Conservation (phyloP, 2,888 invertebrate species). For the Chromoteleia sp. region DNA sequence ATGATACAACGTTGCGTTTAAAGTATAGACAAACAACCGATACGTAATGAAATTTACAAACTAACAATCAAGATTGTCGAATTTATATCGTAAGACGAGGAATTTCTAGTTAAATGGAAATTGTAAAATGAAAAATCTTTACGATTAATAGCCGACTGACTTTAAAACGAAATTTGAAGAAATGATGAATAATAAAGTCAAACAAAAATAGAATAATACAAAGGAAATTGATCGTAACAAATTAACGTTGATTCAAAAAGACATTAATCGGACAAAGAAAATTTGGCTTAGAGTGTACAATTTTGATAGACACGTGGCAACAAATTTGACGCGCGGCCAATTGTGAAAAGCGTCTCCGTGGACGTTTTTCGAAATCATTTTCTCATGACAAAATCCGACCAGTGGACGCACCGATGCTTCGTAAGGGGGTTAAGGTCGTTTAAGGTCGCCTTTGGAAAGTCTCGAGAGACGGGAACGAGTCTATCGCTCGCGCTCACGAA, state of each 20-base stretch:
- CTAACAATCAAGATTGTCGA: too few species aligned
- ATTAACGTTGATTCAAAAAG: not conserved
- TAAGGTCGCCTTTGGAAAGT: slow-evolving; percentile 74
- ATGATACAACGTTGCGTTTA: too few species aligned
- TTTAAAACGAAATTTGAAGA: too few species aligned
- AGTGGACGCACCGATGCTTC: slow-evolving; percentile 51
- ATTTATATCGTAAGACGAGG: too few species aligned
- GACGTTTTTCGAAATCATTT: slow-evolving; percentile 15
- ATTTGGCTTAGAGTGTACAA: not conserved
- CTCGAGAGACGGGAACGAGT: slow-evolving; percentile 67
- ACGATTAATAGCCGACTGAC: too few species aligned
- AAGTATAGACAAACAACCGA: too few species aligned
- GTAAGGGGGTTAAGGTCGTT: slow-evolving; percentile 73
- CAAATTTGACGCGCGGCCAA: slow-evolving; percentile 22
- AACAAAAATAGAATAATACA: not conserved
- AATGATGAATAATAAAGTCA: too few species aligned
- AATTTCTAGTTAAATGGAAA: too few species aligned
- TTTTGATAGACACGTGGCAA: slow-evolving; percentile 29
- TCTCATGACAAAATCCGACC: slow-evolving; percentile 50
- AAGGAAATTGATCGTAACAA: too few species aligned
- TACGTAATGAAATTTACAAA: too few species aligned
- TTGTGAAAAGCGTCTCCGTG: not conserved
- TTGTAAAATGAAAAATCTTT: too few species aligned
- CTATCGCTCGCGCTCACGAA: slow-evolving; percentile 56
- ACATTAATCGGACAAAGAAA: not conserved